Base-by-base conservation (phyloP, 1,140 invertebrate species). In the Penaeus chinensis region DNA sequence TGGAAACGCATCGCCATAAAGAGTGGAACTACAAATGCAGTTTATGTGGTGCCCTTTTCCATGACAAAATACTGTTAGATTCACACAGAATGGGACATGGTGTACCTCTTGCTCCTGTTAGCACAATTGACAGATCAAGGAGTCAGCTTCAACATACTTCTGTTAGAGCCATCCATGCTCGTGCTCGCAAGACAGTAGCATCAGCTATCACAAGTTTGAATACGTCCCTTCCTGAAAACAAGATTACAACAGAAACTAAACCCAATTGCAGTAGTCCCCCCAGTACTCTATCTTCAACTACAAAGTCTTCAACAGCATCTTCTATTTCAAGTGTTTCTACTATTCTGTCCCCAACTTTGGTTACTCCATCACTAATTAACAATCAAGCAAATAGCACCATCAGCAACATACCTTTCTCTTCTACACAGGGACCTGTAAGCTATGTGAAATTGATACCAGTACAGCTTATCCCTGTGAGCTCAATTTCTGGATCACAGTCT, bases 81-180 rank as follows among this genome's bases (percentile, higher is more conserved):
- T 89, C 89, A 11, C 89, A 90, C 76, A 77, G 78, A 47, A 90
- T 90, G 84, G 88, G 87, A n/a, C 89, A 90, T 69, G 86, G 86
- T 20, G 76, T 90, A 32, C 85, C 89, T 20, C 61, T 84, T n/a
- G 85, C 89, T 22, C 81, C 85, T 79, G 86, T 89, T 20, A 87
- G 85, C 62, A 87, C 89, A 24, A 83, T 87, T 16, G 86, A 89
- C 74, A 63, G 89, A 18, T 89, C 85, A 37, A 82, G 89, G 69
- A 87, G 84, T 61, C 89, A 89, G 79, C 82, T 87, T 74, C 89
- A 89, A 61, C 85, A 87, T 66, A 82, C 85, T 4, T 82, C 79
- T 3, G 60, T 87, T 27, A 87, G 85, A 42, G 60, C 79, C 22
- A 74, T 87, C 8, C 66, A 87, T 37, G 61, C 79, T 37, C 47